A percentile compares a stretch with the other conserved stretches of the same genome.
These are phyloP conservation scores for Lycopodina hypogea DNA, from an alignment of 37 sponge, comb jelly and placozoan species.

Conservation along the genomic window DNA sequence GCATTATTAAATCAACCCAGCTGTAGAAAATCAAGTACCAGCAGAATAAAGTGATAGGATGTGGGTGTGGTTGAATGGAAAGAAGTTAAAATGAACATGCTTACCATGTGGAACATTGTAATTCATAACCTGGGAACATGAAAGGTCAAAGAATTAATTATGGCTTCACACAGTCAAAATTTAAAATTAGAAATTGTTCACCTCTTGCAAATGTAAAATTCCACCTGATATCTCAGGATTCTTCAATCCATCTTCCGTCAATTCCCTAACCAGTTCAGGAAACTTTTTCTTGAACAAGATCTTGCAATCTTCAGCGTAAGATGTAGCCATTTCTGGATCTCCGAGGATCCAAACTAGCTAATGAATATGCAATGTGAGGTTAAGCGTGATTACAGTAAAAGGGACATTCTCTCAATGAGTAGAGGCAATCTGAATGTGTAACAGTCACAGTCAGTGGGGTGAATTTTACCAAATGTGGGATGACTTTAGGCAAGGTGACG, in stretches of 20 bases:
- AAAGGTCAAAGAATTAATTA: background rate
- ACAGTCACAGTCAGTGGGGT: no score
- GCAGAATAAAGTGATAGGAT: no score
- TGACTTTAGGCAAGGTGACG: no score
- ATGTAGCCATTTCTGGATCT: background rate
- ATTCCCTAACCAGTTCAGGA: slow-evolving; percentile 42
- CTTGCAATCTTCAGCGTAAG: slow-evolving; percentile 37
- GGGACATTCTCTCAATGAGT: no score
- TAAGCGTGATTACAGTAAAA: no score
- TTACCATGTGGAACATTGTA: slow-evolving; percentile 81
- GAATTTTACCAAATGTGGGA: no score
- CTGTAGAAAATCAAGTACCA: no score
- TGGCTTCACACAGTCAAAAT: background rate
- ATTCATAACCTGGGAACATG: slow-evolving; percentile 49
- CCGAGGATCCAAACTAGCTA: no score
- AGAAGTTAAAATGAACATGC: background rate
- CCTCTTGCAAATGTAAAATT: slow-evolving; percentile 53
- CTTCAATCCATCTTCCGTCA: slow-evolving; percentile 41
- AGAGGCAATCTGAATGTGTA: no score
- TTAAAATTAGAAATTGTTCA: background rate
- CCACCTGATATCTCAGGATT: slow-evolving; percentile 47
- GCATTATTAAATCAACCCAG: no score
- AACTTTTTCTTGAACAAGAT: slow-evolving; percentile 36
- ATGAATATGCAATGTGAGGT: background rate
- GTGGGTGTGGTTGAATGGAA: no score